phyloP scores from a whole-genome alignment of 2,888 invertebrate genomes.

The Tenodera sinensis region DNA sequence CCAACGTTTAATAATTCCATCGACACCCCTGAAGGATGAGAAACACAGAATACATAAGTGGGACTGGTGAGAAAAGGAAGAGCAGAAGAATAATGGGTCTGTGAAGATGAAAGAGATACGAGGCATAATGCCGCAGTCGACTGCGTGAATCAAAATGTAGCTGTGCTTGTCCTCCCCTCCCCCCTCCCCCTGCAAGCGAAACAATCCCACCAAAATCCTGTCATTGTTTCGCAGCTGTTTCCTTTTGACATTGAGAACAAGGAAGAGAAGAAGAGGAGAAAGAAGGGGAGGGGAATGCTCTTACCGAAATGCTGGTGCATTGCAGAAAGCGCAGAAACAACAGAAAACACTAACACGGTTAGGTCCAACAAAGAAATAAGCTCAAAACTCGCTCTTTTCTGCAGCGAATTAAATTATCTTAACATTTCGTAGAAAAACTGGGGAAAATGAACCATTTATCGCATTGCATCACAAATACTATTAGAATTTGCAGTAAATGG shows the following conservation, averaged over 20 bases:
- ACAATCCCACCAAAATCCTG: neutral
- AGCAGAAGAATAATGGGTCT: neutral
- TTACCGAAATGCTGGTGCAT: neutral
- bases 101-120: constrained; percentile 3
- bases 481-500: too few relatives aligned
- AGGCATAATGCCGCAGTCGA: neutral
- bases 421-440: neutral
- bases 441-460: neutral
- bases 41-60: neutral
- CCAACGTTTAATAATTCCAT: neutral
- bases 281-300: neutral
- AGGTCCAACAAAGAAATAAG: neutral
- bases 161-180: neutral
- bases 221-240: neutral
- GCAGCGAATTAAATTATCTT: neutral
- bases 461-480: neutral
- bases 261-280: neutral
- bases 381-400: neutral
- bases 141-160: neutral
- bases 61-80: neutral
- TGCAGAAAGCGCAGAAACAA: neutral
- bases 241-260: neutral
- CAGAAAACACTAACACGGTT: neutral
- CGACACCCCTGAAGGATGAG: constrained; percentile 3
- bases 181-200: neutral